These are phyloP conservation scores for Phyllotreta striolata DNA, from an alignment of 2,888 invertebrate genomes.

Conservation along the genomic window DNA sequence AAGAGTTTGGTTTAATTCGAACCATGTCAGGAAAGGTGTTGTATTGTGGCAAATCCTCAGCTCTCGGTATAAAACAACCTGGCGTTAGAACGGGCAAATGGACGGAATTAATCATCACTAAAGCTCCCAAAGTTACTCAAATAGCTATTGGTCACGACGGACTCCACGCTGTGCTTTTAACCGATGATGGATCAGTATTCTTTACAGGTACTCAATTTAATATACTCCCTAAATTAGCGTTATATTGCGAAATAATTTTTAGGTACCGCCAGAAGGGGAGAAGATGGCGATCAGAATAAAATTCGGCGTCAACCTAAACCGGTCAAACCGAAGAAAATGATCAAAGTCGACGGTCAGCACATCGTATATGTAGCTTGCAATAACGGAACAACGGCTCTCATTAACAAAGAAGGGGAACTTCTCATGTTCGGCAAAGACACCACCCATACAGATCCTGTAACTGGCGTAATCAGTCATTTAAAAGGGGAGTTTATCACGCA, in stretches of 20 bases:
- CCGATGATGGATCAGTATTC: conserved; percentile 91
- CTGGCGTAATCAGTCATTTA: conserved; percentile 58
- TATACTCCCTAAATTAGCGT: not conserved
- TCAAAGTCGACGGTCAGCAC: conserved; percentile 85
- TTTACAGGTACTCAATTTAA: conserved; percentile 66
- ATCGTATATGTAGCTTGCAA: conserved; percentile 89
- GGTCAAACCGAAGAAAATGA: conserved; percentile 90
- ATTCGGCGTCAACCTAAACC: conserved; percentile 88
- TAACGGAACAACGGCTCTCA: conserved; percentile 92
- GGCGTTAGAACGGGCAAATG: conserved; percentile 65
- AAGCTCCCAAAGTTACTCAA: conserved; percentile 77
- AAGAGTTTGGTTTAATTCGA: conserved; percentile 87
- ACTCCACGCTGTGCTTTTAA: conserved; percentile 87
- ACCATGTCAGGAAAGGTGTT: conserved; percentile 88
- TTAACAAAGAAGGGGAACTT: conserved; percentile 88
- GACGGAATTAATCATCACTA: conserved; percentile 71
- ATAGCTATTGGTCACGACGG: conserved; percentile 94
- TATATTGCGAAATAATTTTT: conserved; percentile 55
- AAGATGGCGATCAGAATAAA: conserved; percentile 86
- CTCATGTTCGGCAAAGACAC: conserved; percentile 96
- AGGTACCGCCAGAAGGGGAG: conserved; percentile 89
- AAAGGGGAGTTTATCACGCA: conserved; percentile 63
- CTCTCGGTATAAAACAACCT: conserved; percentile 82
- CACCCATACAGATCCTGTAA: conserved; percentile 77
- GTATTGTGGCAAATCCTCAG: conserved; percentile 86